Conservation (phyloP, 2,888 invertebrate genomes). For the Ennomos quercinarius region DNA sequence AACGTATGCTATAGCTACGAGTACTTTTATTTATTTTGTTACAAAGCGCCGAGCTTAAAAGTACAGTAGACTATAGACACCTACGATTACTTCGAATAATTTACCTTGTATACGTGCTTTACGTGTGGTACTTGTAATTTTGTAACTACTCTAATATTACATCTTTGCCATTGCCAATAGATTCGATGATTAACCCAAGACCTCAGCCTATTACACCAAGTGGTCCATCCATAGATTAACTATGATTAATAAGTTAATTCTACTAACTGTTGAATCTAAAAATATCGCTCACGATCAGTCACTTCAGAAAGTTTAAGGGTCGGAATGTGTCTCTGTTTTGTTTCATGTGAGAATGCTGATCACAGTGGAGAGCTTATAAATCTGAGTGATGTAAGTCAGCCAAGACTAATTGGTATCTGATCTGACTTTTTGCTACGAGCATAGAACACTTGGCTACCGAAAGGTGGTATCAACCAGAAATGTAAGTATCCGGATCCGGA, state of each 20-base stretch:
- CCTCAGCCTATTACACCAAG: slow-evolving; percentile 44
- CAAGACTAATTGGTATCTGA: neutral
- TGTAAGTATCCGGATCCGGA: no score
- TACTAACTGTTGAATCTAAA: slow-evolving; percentile 46
- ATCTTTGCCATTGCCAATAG: slow-evolving; percentile 7
- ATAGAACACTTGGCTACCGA: no score
- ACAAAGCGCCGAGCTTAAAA: no score
- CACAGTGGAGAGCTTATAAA: slow-evolving; percentile 10
- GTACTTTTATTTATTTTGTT: no score
- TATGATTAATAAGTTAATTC: slow-evolving; percentile 27
- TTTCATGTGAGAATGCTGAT: slow-evolving; percentile 37
- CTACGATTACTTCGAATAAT: no score
- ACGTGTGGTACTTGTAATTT: no score
- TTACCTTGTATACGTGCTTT: no score
- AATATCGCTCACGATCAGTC: slow-evolving; percentile 44
- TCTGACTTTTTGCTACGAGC: neutral
- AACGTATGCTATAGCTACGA: no score
- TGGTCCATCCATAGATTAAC: slow-evolving; percentile 23
- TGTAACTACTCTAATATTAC: neutral
- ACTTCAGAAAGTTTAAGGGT: slow-evolving; percentile 19
- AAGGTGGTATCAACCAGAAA: no score
- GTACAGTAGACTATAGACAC: no score
- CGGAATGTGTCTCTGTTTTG: slow-evolving; percentile 37
- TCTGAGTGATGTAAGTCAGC: slow-evolving; percentile 1
- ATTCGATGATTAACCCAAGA: slow-evolving; percentile 27